Conservation (phyloP, 1,140 invertebrate species). For the Bombus soroeensis region DNA sequence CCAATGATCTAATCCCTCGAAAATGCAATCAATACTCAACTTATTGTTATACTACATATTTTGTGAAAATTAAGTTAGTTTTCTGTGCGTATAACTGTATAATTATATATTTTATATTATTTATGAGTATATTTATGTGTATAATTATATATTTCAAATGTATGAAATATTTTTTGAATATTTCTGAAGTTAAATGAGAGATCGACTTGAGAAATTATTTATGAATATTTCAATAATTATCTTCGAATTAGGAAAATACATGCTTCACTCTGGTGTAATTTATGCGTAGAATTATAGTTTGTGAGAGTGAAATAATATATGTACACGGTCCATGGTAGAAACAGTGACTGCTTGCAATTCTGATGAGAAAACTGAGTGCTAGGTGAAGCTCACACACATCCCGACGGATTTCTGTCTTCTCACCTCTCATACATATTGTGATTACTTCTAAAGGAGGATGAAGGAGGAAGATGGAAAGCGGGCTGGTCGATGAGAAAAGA, state of each 20-base stretch:
- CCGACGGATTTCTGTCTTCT: constrained; percentile 74
- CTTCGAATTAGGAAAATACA: not conserved
- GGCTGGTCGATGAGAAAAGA: constrained; percentile 36
- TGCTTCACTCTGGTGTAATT: not conserved
- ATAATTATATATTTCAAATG: too few species aligned
- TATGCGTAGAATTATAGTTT: constrained; percentile 71
- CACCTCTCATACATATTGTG: constrained; percentile 81
- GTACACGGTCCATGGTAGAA: constrained; percentile 68
- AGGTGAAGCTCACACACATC: constrained; percentile 71
- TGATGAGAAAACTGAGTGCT: constrained; percentile 77
- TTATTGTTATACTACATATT: too few species aligned
- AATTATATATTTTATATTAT: too few species aligned
- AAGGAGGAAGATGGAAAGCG: constrained; percentile 40
- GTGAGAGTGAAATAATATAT: constrained; percentile 71
- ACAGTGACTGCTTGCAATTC: constrained; percentile 78
- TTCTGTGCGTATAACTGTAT: too few species aligned
- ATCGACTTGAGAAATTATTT: not conserved
- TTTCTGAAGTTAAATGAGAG: not conserved
- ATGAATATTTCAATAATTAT: not conserved
- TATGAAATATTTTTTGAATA: not conserved
- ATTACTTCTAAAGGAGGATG: constrained; percentile 75
- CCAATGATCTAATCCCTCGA: not conserved
- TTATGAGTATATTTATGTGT: too few species aligned
- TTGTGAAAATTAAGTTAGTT: too few species aligned
- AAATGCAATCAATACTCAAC: not conserved